Evolutionary conservation across 2,113 vertebrate species (phyloP).

Genomic region (Elaphurus davidianus): DNA sequence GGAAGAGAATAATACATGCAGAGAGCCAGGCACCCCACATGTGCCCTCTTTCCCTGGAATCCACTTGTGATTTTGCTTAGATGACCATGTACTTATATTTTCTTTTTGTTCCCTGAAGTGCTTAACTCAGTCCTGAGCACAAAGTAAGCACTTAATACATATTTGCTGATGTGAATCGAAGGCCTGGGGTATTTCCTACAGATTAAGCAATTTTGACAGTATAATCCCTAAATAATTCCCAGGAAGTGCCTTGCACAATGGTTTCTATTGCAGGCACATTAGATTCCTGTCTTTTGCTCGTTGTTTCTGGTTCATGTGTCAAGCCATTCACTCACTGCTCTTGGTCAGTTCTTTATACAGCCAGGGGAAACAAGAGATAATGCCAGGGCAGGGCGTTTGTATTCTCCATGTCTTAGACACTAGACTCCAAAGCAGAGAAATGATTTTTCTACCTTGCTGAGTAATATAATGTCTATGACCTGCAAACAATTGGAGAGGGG

Average conservation of each 20-base stretch:
- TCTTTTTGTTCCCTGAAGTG: not conserved
- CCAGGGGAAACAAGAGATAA: constrained; percentile 19
- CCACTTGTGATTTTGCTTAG: not conserved
- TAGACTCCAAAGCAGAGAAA: not conserved
- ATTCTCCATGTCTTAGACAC: constrained; percentile 1
- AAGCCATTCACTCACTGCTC: constrained; percentile 54
- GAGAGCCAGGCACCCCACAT: not conserved
- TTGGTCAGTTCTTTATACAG: constrained; percentile 47
- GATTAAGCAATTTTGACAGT: constrained; percentile 86
- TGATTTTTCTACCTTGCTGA: not conserved
- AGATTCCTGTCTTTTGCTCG: constrained; percentile 69
- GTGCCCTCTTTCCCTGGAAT: not conserved
- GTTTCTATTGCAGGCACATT: constrained; percentile 80
- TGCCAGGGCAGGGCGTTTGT: not conserved
- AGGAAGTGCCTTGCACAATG: constrained; percentile 82
- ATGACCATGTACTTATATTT: not conserved
- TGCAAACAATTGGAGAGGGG: constrained; percentile 7
- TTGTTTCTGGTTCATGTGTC: constrained; percentile 74
- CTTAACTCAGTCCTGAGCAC: constrained; percentile 49
- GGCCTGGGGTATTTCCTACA: constrained; percentile 83
- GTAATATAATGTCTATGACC: not conserved
- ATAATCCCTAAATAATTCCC: constrained; percentile 85
- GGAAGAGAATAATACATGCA: not conserved
- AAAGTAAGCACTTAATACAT: constrained; percentile 59
- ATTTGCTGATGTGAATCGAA: constrained; percentile 77